Base-by-base conservation (phyloP, 2,888 invertebrate species). In the Protonemura montana region DNA sequence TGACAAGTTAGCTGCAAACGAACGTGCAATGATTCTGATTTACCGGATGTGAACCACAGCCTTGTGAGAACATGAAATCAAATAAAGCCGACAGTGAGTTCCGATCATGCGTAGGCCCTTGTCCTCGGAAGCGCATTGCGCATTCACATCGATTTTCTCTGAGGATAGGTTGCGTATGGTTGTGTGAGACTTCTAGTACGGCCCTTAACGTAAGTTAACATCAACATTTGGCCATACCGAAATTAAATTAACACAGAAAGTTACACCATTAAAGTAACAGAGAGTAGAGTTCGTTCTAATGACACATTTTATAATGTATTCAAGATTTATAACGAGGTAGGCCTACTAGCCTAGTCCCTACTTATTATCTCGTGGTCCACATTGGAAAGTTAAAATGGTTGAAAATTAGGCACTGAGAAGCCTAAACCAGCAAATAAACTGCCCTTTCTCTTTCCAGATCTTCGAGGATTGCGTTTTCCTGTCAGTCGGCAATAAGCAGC, bases 391-490 rank as follows among this genome's bases (percentile, higher is more conserved):
- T 81, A 81, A 81, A n/a, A 81, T 81, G 81, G 81, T 81, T 29
- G 81, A n/a, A 81, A 81, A 81, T 28, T 59, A 78, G 78, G 78
- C 78, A 27, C 28, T 27, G 5, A 6, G 13, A 81, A 7, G 81
- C 81, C 81, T 81, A 81, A 81, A 81, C 7, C 59, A 7, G 5
- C 21, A 59, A 59, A 59, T 59, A 21, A 21, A 59, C n/a, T 81
- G 28, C 16, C 87, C 82, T 87, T 87, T 86, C 81, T 87, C 85
- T 86, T 87, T 87, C 42, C 86, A 87, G 87, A 81, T 78, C 59
- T 87, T 85, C 86, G 87, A 87, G 88, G 87, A 85, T 87, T 85
- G 27, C 76, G 86, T 82, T 85, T 78, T 86, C 87, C 88, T 86
- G 86, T 86, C 41, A 29, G 59, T 86, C 85, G 59, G 77, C 77